phyloP scores from a whole-genome alignment of 2,113 vertebrate genomes.

The Ancistrus triradiatus region DNA sequence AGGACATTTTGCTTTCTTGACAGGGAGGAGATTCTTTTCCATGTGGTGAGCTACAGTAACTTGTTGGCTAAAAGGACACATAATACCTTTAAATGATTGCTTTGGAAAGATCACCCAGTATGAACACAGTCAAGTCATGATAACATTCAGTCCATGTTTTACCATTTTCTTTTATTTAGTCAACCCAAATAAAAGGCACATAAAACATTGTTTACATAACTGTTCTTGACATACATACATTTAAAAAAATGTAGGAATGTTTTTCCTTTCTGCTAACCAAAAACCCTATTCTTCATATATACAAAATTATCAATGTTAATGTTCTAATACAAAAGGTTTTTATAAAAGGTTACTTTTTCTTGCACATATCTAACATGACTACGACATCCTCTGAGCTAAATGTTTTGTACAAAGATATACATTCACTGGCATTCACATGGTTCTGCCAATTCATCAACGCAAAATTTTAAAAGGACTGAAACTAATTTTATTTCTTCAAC shows the following conservation, averaged over 20 bases:
- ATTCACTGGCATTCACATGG: constrained; percentile 84
- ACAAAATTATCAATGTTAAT: constrained; percentile 99
- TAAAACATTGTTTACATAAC: constrained; percentile 97
- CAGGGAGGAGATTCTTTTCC: no score
- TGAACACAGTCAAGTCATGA: no score
- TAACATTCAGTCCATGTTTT: constrained; percentile 52
- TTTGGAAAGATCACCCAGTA: no score
- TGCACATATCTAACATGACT: constrained; percentile 74
- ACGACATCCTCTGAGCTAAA: constrained; percentile 87
- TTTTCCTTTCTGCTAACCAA: constrained; percentile 97
- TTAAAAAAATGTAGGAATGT: constrained; percentile 95
- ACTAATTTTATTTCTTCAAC: constrained; percentile 46
- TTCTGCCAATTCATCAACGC: constrained; percentile 69
- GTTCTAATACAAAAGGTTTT: constrained; percentile 99
- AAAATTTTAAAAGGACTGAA: constrained; percentile 49
- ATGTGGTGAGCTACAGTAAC: no score
- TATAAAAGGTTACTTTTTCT: constrained; percentile 94
- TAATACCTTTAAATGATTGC: no score
- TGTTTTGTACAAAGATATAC: constrained; percentile 86
- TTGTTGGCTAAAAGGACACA: no score
- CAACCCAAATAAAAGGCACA: constrained; percentile 99
- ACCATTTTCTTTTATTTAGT: constrained; percentile 97
- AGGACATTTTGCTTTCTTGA: no score
- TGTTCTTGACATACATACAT: constrained; percentile 97
- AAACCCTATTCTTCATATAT: constrained; percentile 95